A percentile compares a stretch with the other conserved stretches of the same genome.
Evolutionary conservation across 2,888 invertebrate genomes (phyloP).

Genomic region (Lasioglossum marginatum): DNA sequence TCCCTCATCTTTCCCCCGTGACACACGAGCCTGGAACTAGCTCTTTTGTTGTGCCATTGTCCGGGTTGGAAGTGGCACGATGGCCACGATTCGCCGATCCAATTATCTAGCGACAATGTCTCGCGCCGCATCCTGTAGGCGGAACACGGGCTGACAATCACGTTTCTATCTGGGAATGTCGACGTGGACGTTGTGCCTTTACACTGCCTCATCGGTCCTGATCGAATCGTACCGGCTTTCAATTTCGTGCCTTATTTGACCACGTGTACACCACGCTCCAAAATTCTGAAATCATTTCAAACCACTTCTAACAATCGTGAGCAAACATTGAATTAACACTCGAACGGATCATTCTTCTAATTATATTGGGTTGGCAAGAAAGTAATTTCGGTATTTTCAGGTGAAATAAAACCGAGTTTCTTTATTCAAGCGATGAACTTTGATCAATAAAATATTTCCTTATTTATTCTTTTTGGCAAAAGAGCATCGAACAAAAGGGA

Average conservation of each 20-base stretch:
- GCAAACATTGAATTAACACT: too few species aligned
- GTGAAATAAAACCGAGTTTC: too few species aligned
- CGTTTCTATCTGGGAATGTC: slow-evolving; percentile 59
- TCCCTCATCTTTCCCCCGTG: slow-evolving; percentile 53
- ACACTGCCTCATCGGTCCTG: slow-evolving; percentile 33
- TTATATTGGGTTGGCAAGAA: too few species aligned
- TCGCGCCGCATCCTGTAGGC: slow-evolving; percentile 57
- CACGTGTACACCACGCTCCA: not conserved
- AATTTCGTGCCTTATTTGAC: slow-evolving; percentile 31
- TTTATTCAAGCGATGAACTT: too few species aligned
- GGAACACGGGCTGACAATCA: slow-evolving; percentile 61
- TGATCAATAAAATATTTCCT: too few species aligned
- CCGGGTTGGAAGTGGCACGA: slow-evolving; percentile 49
- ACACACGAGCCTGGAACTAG: slow-evolving; percentile 49
- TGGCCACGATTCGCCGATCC: slow-evolving; percentile 59
- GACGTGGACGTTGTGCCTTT: slow-evolving; percentile 43
- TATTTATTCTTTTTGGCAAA: too few species aligned
- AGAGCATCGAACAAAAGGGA: too few species aligned
- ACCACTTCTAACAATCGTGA: not conserved
- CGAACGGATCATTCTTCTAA: too few species aligned
- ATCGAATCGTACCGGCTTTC: slow-evolving; percentile 41
- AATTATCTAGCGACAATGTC: slow-evolving; percentile 65
- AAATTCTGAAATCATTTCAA: not conserved
- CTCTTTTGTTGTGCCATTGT: slow-evolving; percentile 56
- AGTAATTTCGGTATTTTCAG: too few species aligned